Percentiles rank a stretch among this genome's conserved stretches.
These are phyloP conservation scores for Muscina levida DNA, from an alignment of 2,888 invertebrate genomes.

Conservation along the genomic window DNA sequence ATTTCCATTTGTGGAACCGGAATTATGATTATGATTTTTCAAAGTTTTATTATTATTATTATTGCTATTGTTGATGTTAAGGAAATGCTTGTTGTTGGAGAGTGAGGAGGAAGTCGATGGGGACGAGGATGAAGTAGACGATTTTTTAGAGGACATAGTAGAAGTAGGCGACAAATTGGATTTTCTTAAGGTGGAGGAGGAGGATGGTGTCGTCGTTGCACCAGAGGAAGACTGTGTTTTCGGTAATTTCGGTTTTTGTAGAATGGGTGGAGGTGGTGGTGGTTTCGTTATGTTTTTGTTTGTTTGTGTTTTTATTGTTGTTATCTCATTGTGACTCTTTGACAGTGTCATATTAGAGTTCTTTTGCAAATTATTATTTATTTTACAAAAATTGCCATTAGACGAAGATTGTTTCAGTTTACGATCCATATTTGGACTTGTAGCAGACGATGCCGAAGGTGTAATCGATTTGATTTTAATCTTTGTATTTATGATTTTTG, in stretches of 20 bases:
- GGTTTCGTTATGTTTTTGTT: slow-evolving; percentile 9
- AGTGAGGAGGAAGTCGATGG: slow-evolving; percentile 6
- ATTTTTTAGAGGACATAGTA: too few species aligned
- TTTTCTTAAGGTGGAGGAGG: not conserved
- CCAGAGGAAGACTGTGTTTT: too few species aligned
- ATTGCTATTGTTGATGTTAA: slow-evolving; percentile 19
- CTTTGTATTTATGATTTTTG: slow-evolving; percentile 36
- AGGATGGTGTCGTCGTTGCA: not conserved
- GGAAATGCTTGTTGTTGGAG: not conserved
- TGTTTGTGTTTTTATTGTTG: slow-evolving; percentile 48
- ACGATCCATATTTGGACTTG: slow-evolving; percentile 52
- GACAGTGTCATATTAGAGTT: slow-evolving; percentile 50
- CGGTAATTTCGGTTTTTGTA: slow-evolving; percentile 6
- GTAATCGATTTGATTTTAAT: slow-evolving; percentile 39
- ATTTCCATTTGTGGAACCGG: slow-evolving; percentile 49
- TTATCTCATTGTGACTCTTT: slow-evolving; percentile 59
- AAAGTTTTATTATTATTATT: slow-evolving; percentile 41
- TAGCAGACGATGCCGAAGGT: slow-evolving; percentile 44
- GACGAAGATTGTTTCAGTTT: slow-evolving; percentile 55
- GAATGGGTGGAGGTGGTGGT: slow-evolving; percentile 7
- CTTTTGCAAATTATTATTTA: slow-evolving; percentile 44
- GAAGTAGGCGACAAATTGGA: not conserved
- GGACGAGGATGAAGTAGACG: not conserved
- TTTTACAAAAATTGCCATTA: slow-evolving; percentile 60
- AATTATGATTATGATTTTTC: slow-evolving; percentile 44